phyloP scores from a whole-genome alignment of 2,797 vertebrate genomes.

The Acomys russatus region DNA sequence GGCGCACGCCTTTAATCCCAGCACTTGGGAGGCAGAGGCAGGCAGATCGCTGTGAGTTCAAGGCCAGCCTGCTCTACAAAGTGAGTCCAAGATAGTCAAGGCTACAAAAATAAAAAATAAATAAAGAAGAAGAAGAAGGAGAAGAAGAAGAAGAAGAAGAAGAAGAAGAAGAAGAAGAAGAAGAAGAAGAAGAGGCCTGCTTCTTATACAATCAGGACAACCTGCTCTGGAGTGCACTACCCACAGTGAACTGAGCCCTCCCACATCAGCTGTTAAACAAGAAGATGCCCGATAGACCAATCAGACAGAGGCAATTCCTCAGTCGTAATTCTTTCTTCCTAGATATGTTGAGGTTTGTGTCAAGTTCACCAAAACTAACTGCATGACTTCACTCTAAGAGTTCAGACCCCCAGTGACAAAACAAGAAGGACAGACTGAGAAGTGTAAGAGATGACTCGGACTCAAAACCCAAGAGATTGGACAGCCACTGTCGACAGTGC shows the following conservation, averaged over 20 bases:
- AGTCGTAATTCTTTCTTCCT: neutral
- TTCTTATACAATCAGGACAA: neutral
- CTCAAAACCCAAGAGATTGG: slow-evolving; percentile 15
- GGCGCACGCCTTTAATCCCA: too few species aligned
- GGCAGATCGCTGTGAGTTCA: too few species aligned
- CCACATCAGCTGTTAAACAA: neutral
- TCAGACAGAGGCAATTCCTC: neutral
- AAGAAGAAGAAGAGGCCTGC: neutral
- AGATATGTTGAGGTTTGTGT: neutral
- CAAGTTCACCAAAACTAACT: neutral
- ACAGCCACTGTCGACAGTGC: neutral
- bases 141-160: too few species aligned
- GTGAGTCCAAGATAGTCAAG: too few species aligned
- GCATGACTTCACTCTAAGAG: neutral
- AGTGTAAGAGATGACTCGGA: neutral
- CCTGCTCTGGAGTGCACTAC: neutral
- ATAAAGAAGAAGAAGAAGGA: too few species aligned
- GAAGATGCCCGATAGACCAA: neutral
- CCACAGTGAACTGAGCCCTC: neutral
- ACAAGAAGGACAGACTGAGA: neutral
- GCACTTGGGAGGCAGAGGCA: too few species aligned
- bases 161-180: too few species aligned
- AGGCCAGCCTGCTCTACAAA: too few species aligned
- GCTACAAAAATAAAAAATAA: too few species aligned
- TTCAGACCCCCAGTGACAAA: neutral